These are phyloP conservation scores for Cairina moschata DNA, from an alignment of 2,113 vertebrate species.

Conservation along the genomic window DNA sequence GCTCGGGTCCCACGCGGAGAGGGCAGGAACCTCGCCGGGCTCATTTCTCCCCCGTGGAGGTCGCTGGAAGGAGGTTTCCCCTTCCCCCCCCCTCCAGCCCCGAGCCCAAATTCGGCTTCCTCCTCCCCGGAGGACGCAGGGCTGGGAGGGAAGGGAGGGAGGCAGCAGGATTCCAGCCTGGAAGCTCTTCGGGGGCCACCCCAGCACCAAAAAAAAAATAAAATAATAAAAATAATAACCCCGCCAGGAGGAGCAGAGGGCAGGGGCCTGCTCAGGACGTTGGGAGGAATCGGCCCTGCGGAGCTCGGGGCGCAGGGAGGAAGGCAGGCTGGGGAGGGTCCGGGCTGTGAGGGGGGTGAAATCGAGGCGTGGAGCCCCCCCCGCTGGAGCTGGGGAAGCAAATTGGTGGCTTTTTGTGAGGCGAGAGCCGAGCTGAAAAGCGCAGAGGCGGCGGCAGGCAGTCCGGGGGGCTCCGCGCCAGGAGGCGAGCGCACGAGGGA, in stretches of 20 bases:
- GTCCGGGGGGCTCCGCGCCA: not conserved
- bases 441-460: not conserved
- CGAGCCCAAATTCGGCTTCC: accelerated
- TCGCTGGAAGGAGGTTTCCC: not conserved
- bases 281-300: not conserved
- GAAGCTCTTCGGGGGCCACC: not conserved
- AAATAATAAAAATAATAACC: too few species aligned
- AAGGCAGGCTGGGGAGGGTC: not conserved
- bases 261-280: accelerated
- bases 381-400: not conserved
- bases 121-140: accelerated
- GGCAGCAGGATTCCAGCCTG: not conserved
- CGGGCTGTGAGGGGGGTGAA: not conserved
- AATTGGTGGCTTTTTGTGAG: not conserved
- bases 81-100: not conserved
- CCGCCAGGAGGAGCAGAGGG: accelerated
- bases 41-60: not conserved
- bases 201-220: not conserved
- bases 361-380: accelerated
- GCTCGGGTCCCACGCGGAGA: accelerated
- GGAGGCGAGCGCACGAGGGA: not conserved
- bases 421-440: not conserved
- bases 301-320: accelerated
- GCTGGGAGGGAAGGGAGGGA: not conserved
- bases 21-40: accelerated